Percentiles rank a stretch among this genome's conserved stretches.
These are phyloP conservation scores for Enoplosus armatus DNA, from an alignment of 2,797 vertebrate genomes.

Conservation along the genomic window DNA sequence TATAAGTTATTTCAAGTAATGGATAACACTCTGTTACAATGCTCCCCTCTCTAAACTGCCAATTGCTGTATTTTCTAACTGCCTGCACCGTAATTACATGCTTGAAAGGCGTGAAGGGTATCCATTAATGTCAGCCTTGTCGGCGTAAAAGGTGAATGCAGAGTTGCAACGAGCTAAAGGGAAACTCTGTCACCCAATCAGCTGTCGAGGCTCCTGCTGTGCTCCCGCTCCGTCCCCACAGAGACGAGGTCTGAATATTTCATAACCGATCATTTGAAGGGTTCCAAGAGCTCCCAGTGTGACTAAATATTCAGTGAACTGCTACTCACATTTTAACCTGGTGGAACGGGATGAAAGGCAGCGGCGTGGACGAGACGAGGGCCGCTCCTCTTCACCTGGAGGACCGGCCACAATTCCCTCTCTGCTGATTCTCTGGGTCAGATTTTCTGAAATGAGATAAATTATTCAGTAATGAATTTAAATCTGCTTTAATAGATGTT, in stretches of 20 bases:
- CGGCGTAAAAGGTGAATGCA: constrained; percentile 54
- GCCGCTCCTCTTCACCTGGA: constrained; percentile 41
- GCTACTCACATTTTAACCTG: constrained; percentile 41
- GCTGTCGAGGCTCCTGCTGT: constrained; percentile 36
- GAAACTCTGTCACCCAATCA: constrained; percentile 56
- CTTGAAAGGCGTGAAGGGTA: constrained; percentile 53
- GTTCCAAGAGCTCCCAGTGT: constrained; percentile 52
- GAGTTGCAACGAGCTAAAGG: constrained; percentile 34
- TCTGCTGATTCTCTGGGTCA: constrained; percentile 10
- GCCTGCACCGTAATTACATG: constrained; percentile 57
- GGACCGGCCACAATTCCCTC: constrained; percentile 12
- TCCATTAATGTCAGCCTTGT: constrained; percentile 59
- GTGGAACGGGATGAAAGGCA: constrained; percentile 63
- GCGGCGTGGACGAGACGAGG: constrained; percentile 7
- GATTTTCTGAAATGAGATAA: constrained; percentile 34
- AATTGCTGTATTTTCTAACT: constrained; percentile 47
- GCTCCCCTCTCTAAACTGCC: constrained; percentile 22
- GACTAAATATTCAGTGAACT: constrained; percentile 66
- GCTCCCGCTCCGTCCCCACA: constrained; percentile 28
- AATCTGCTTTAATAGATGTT: constrained; percentile 15
- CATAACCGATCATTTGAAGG: constrained; percentile 66
- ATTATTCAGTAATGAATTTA: constrained; percentile 42
- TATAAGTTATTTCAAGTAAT: constrained; percentile 43
- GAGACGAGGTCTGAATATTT: constrained; percentile 74
- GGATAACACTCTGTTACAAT: constrained; percentile 3